phyloP scores from a whole-genome alignment of 2,113 vertebrate species.

The Ptilonorhynchus violaceus region DNA sequence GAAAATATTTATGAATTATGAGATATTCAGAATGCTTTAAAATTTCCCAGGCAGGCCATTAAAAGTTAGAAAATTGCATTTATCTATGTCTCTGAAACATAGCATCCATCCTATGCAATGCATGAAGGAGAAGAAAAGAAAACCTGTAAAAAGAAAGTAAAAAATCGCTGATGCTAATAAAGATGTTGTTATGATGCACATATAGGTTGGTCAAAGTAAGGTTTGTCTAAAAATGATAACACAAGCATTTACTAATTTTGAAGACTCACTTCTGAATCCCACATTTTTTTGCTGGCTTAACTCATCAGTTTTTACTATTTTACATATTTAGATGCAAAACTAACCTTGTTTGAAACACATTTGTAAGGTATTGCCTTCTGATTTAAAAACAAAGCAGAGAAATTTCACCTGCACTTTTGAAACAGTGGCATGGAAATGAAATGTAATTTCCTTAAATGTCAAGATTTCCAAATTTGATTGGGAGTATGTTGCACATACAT shows the following conservation, averaged over 20 bases:
- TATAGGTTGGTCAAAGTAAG: neutral
- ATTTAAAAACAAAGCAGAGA: neutral
- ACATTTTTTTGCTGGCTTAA: neutral
- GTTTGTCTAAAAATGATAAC: neutral
- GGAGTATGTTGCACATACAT: neutral
- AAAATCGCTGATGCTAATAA: neutral
- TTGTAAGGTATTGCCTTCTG: neutral
- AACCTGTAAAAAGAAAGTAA: neutral
- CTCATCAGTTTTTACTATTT: neutral
- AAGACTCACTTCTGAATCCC: neutral
- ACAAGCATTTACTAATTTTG: neutral
- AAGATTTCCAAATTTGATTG: constrained; percentile 30
- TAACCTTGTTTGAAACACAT: neutral
- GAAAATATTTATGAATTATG: neutral
- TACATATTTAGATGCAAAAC: neutral
- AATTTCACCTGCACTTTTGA: constrained; percentile 8
- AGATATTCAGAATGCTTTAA: neutral
- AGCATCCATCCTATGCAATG: neutral
- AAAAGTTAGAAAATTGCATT: neutral
- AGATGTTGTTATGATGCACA: neutral
- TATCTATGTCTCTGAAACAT: neutral
- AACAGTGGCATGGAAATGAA: neutral
- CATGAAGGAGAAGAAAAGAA: neutral
- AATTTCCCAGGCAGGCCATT: neutral
- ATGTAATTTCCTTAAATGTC: constrained; percentile 48